phyloP scores from a whole-genome alignment of 2,888 invertebrate species.

The Dynastes maya region DNA sequence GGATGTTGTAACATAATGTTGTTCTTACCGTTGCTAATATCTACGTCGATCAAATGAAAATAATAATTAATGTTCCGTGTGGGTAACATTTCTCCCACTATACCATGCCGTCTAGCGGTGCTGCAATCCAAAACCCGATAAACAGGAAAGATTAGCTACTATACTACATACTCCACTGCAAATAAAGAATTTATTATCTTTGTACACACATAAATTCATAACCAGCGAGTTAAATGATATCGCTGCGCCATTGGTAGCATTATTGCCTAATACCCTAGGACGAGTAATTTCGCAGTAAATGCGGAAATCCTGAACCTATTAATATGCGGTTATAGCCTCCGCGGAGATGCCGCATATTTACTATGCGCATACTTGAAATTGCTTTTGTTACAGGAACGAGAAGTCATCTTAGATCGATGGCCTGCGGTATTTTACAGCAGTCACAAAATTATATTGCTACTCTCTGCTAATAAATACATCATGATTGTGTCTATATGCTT shows the following conservation, averaged over 20 bases:
- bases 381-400: conserved; percentile 4
- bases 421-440: conserved; percentile 17
- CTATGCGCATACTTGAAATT: background rate
- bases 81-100: no score
- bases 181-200: background rate
- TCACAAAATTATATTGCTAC: conserved; percentile 17
- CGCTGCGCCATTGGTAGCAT: background rate
- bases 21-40: no score
- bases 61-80: no score
- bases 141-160: no score
- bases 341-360: background rate
- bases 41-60: no score
- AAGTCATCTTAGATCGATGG: background rate
- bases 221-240: background rate
- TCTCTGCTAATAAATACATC: conserved; percentile 14
- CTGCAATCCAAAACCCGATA: no score
- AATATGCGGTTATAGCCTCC: background rate
- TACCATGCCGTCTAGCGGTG: no score
- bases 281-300: background rate
- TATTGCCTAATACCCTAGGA: background rate
- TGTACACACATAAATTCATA: no score
- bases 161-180: conserved; percentile 8
- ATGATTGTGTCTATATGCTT: background rate
- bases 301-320: conserved; percentile 24
- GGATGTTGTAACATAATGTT: no score